Conservation (phyloP, 2,888 invertebrate species). For the Orgyia antiqua region DNA sequence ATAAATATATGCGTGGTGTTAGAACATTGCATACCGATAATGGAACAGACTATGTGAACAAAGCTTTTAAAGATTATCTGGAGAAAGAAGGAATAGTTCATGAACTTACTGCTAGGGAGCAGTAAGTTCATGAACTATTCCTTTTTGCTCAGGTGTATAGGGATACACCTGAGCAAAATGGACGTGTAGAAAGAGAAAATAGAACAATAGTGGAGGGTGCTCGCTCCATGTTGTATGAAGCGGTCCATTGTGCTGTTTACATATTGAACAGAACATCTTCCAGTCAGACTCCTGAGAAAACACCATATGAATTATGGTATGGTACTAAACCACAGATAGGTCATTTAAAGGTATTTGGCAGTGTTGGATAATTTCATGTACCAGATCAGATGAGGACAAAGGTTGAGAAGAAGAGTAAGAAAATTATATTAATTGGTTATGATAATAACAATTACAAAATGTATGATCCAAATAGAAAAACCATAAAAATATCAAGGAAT, state of each 20-base stretch:
- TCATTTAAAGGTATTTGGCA: constrained; percentile 28
- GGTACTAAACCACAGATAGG: constrained; percentile 17
- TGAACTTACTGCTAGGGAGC: constrained; percentile 27
- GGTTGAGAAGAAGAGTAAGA: constrained; percentile 15
- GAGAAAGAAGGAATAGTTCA: constrained; percentile 23
- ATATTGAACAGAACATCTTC: constrained; percentile 35
- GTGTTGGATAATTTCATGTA: constrained; percentile 28
- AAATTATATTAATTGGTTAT: constrained; percentile 32
- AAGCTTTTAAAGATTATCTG: constrained; percentile 15
- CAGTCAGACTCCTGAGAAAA: constrained; percentile 19
- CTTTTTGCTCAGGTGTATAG: too few species aligned
- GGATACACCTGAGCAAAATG: constrained; percentile 35
- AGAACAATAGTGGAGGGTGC: constrained; percentile 33
- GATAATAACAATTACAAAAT: constrained; percentile 31
- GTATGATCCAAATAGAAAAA: constrained; percentile 11
- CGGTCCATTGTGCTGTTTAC: constrained; percentile 35
- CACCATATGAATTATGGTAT: constrained; percentile 32
- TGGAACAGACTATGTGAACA: constrained; percentile 17
- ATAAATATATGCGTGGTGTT: constrained; percentile 10
- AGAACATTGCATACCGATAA: constrained; percentile 16
- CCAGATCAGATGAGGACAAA: constrained; percentile 27
- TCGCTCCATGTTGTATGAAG: constrained; percentile 35
- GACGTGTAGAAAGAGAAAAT: constrained; percentile 31
- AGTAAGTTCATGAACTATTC: too few species aligned
- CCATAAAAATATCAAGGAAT: constrained; percentile 20